Conservation (phyloP, 2,797 vertebrate species). For the Cyprinella venusta region DNA sequence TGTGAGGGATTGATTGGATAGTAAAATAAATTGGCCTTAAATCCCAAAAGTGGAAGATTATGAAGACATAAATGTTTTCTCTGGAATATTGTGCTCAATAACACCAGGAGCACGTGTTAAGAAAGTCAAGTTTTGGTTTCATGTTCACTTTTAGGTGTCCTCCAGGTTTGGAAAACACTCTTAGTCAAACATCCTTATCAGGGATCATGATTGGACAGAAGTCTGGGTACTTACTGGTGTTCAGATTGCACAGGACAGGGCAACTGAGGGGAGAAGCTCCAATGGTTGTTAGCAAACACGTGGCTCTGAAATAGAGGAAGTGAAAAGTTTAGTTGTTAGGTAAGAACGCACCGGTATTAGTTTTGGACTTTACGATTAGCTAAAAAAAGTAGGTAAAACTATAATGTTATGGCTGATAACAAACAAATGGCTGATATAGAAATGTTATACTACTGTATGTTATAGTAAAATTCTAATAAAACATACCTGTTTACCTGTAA, state of each 20-base stretch:
- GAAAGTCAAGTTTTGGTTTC: not conserved
- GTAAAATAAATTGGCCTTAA: not conserved
- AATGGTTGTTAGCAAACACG: slow-evolving; percentile 71
- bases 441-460: not conserved
- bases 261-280: slow-evolving; percentile 75
- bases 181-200: not conserved
- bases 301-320: slow-evolving; percentile 70
- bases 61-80: not conserved
- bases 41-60: not conserved
- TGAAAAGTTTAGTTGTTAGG: not conserved
- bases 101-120: not conserved
- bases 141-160: not conserved
- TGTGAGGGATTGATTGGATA: not conserved
- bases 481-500: no score
- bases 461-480: not conserved
- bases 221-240: slow-evolving; percentile 78
- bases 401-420: not conserved
- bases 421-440: not conserved
- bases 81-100: not conserved
- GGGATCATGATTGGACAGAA: not conserved
- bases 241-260: slow-evolving; percentile 78
- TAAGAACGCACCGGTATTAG: not conserved
- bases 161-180: not conserved
- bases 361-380: not conserved
- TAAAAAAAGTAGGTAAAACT: not conserved